These are phyloP conservation scores for Bombus pascuorum DNA, from an alignment of 1,140 invertebrate species.

Conservation along the genomic window DNA sequence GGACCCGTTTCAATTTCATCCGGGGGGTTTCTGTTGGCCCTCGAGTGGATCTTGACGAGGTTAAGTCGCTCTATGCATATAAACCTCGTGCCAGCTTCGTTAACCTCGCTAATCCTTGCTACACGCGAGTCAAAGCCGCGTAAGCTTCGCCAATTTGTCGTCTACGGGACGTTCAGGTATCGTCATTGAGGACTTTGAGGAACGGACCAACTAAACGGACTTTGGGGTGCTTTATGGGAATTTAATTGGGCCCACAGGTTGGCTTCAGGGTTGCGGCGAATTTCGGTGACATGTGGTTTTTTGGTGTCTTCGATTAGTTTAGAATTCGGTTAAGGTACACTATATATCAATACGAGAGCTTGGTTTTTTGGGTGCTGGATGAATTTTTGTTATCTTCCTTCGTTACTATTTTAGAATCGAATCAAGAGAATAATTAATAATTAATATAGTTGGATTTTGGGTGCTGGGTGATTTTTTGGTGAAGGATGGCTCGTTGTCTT, in stretches of 20 bases:
- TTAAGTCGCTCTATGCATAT: constrained; percentile 77
- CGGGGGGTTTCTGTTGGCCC: constrained; percentile 66
- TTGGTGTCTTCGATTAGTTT: background rate
- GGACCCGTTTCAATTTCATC: constrained; percentile 80
- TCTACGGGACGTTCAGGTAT: constrained; percentile 14
- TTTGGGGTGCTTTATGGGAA: background rate
- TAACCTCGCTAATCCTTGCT: constrained; percentile 53
- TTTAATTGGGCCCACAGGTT: background rate
- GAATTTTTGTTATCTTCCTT: too few species aligned
- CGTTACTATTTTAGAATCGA: too few species aligned
- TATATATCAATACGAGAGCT: too few species aligned
- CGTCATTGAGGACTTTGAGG: background rate
- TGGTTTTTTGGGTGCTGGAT: too few species aligned
- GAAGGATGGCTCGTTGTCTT: too few species aligned
- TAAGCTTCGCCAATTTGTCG: constrained; percentile 35
- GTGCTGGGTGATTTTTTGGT: too few species aligned
- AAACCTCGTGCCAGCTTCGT: constrained; percentile 58
- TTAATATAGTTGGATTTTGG: too few species aligned
- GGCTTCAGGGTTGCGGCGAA: background rate
- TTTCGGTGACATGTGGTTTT: background rate
- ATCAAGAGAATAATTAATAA: too few species aligned
- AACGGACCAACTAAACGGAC: background rate
- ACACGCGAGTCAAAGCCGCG: constrained; percentile 21
- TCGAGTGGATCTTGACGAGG: constrained; percentile 79
- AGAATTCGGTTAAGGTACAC: background rate